Evolutionary conservation across 1,140 invertebrate genomes (phyloP).

Genomic region (Calephelis nemesis): DNA sequence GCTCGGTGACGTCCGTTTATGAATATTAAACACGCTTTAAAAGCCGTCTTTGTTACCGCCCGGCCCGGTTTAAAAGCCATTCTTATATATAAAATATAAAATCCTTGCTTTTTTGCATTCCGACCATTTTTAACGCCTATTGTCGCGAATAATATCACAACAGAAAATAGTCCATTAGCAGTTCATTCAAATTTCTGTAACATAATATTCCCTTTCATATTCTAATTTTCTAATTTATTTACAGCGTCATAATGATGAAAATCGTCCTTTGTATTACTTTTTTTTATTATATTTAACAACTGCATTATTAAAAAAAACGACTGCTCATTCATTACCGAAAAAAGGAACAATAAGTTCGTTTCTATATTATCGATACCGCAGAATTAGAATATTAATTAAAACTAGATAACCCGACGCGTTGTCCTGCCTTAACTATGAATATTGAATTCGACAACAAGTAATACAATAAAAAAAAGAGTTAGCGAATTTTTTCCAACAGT

Average conservation of each 20-base stretch:
- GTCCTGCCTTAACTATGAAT: no score
- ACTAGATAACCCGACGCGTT: no score
- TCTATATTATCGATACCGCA: no score
- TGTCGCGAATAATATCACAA: slow-evolving; percentile 6
- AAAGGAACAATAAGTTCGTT: no score
- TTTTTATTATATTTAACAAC: not conserved
- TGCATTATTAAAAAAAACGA: no score
- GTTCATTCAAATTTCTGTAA: not conserved
- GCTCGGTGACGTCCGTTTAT: slow-evolving; percentile 5
- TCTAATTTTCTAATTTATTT: not conserved
- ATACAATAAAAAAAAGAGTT: no score
- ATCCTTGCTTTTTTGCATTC: slow-evolving; percentile 8
- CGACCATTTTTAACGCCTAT: slow-evolving; percentile 8
- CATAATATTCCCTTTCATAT: not conserved
- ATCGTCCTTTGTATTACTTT: not conserved
- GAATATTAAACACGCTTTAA: slow-evolving; percentile 17
- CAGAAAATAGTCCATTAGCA: slow-evolving; percentile 11
- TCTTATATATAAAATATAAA: slow-evolving; percentile 10
- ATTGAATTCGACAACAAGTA: no score
- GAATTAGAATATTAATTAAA: no score
- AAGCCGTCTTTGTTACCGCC: slow-evolving; percentile 3
- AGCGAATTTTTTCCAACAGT: no score
- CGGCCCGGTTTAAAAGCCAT: slow-evolving; percentile 8
- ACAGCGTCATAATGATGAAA: not conserved
- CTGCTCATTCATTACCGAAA: no score